Percentiles rank a stretch among this genome's conserved stretches.
Evolutionary conservation across 2,113 vertebrate genomes (phyloP).

Genomic region (Elephantulus edwardii): DNA sequence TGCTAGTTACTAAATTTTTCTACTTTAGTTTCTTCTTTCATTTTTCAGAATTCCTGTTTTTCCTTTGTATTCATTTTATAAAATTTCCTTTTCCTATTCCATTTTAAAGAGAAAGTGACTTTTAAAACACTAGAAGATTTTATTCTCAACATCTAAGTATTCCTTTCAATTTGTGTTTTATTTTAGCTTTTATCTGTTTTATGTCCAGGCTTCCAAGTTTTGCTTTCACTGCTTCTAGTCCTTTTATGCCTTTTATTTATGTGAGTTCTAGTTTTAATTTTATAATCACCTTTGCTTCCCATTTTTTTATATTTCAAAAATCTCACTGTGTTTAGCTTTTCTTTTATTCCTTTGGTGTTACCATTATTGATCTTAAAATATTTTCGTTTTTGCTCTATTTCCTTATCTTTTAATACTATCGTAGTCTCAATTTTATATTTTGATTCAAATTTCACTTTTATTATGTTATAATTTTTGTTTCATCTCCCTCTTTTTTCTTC

Average conservation of each 20-base stretch:
- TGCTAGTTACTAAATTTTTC: conserved; percentile 41
- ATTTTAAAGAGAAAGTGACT: conserved; percentile 45
- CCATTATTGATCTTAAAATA: neutral
- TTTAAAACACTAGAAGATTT: conserved; percentile 45
- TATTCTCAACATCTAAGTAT: conserved; percentile 34
- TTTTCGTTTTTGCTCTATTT: conserved; percentile 16
- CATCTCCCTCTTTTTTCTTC: neutral
- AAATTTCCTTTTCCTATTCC: neutral
- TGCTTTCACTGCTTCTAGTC: conserved; percentile 29
- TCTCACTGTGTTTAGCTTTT: conserved; percentile 30
- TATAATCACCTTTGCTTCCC: conserved; percentile 16
- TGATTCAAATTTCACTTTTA: conserved; percentile 15
- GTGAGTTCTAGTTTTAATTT: conserved; percentile 55
- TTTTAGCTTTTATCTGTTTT: conserved; percentile 53
- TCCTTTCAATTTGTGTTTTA: conserved; percentile 56
- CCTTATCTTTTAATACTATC: neutral
- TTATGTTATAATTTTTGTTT: neutral
- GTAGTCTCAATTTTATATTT: conserved; percentile 34
- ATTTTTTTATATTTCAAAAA: neutral
- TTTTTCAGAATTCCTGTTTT: conserved; percentile 48
- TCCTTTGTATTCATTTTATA: conserved; percentile 36
- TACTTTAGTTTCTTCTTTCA: neutral
- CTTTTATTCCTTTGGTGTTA: conserved; percentile 21
- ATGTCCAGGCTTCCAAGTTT: conserved; percentile 52
- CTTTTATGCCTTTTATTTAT: conserved; percentile 61